A percentile compares a stretch with the other conserved stretches of the same genome.
These are phyloP conservation scores for Myiagra hebetior DNA, from an alignment of 2,113 vertebrate species.

Conservation along the genomic window DNA sequence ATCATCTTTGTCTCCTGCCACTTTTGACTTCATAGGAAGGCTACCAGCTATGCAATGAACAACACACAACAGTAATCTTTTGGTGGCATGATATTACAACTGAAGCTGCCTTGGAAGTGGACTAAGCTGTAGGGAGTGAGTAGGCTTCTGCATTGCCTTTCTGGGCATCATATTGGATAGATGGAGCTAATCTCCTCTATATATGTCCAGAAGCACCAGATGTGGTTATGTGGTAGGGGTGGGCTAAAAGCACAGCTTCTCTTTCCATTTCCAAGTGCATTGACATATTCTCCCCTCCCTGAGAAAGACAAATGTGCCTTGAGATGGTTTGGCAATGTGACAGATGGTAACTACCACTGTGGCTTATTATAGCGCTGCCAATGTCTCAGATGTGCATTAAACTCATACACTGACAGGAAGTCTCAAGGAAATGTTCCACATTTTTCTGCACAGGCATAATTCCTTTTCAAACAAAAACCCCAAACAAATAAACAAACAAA, in stretches of 20 bases:
- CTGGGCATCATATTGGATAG: neutral
- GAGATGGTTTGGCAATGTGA: constrained; percentile 46
- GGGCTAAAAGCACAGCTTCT: constrained; percentile 1
- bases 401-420: constrained; percentile 15
- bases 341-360: constrained; percentile 45
- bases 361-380: constrained; percentile 49
- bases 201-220: neutral
- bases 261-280: neutral
- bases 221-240: neutral
- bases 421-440: constrained; percentile 23
- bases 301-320: constrained; percentile 19
- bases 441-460: constrained; percentile 19
- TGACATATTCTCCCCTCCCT: neutral
- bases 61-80: neutral
- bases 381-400: constrained; percentile 46
- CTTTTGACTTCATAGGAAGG: neutral
- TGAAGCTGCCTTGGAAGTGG: neutral
- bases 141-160: neutral
- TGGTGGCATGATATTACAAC: neutral
- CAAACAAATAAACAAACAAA: neutral
- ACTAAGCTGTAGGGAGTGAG: neutral
- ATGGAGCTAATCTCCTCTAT: neutral
- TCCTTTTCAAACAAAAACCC: neutral
- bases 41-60: neutral
- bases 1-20: neutral